A percentile compares a stretch with the other conserved stretches of the same genome.
Conservation (phyloP, 2,888 invertebrate species). For the Spatulosminthurus flaviceps region DNA sequence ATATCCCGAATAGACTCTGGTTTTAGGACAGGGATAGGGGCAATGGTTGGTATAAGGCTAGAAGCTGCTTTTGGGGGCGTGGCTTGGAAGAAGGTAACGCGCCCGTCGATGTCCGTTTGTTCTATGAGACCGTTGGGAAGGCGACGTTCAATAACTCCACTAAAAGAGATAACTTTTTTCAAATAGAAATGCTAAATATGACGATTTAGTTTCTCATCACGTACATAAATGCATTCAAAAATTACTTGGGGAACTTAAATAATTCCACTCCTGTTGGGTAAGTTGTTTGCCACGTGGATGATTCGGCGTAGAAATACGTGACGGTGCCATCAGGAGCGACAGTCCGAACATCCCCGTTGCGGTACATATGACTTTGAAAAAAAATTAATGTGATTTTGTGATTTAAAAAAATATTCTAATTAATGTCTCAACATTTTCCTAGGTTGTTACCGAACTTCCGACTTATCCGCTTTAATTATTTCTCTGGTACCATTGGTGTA, state of each 20-base stretch:
- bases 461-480: constrained; percentile 34
- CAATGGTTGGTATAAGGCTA: not conserved
- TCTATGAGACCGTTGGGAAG: constrained; percentile 82
- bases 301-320: constrained; percentile 85
- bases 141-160: constrained; percentile 85
- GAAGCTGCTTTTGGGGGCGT: not conserved
- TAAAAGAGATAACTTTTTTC: constrained; percentile 66
- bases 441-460: constrained; percentile 15
- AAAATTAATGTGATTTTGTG: not conserved
- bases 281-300: constrained; percentile 84
- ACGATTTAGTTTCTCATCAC: not conserved
- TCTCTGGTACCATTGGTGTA: constrained; percentile 44
- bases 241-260: constrained; percentile 85
- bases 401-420: constrained; percentile 6
- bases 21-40: not conserved
- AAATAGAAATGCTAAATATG: too few relatives aligned
- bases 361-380: constrained; percentile 45
- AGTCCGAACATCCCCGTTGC: constrained; percentile 89
- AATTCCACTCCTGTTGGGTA: constrained; percentile 86
- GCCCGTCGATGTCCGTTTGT: constrained; percentile 82
- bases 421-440: too few relatives aligned
- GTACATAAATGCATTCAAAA: too few relatives aligned
- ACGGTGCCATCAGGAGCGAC: constrained; percentile 80
- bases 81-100: constrained; percentile 81
- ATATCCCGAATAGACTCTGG: not conserved